Evolutionary conservation across 1,140 invertebrate species (phyloP).

Genomic region (Drosophila parabipectinata): DNA sequence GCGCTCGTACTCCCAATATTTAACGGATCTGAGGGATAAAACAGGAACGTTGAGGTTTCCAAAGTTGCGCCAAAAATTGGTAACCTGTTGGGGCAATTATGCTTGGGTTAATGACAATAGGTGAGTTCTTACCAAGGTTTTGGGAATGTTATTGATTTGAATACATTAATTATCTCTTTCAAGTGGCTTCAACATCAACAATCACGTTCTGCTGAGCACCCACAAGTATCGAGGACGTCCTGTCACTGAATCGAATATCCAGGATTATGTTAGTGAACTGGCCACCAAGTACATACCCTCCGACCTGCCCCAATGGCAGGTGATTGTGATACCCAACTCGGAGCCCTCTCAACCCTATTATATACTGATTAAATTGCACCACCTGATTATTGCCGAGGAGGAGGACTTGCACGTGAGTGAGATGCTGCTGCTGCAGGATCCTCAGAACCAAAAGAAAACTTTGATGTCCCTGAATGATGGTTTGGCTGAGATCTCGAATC

Average conservation of each 20-base stretch:
- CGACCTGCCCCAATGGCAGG: slow-evolving; percentile 91
- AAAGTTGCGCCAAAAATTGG: slow-evolving; percentile 86
- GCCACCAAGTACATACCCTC: slow-evolving; percentile 90
- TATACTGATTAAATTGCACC: slow-evolving; percentile 90
- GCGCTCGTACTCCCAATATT: slow-evolving; percentile 84
- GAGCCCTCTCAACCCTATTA: slow-evolving; percentile 85
- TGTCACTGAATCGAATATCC: slow-evolving; percentile 89
- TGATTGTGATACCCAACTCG: slow-evolving; percentile 88
- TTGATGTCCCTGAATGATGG: slow-evolving; percentile 39
- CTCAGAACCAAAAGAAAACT: slow-evolving; percentile 44
- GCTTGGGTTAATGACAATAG: slow-evolving; percentile 86
- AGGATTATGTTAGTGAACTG: slow-evolving; percentile 91
- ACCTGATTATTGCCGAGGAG: slow-evolving; percentile 88
- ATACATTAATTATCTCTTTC: neutral
- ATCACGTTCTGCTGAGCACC: slow-evolving; percentile 88
- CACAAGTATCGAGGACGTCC: slow-evolving; percentile 87
- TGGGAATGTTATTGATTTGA: too few species aligned
- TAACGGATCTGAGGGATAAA: slow-evolving; percentile 86
- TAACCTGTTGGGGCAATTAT: slow-evolving; percentile 88
- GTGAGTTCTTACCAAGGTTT: slow-evolving; percentile 6
- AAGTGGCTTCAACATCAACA: slow-evolving; percentile 88
- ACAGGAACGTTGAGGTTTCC: slow-evolving; percentile 86
- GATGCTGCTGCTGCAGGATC: slow-evolving; percentile 87
- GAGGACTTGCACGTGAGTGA: slow-evolving; percentile 89
- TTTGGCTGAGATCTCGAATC: slow-evolving; percentile 3